phyloP scores from a whole-genome alignment of 2,888 invertebrate genomes.

The Chymomyza caudatula region DNA sequence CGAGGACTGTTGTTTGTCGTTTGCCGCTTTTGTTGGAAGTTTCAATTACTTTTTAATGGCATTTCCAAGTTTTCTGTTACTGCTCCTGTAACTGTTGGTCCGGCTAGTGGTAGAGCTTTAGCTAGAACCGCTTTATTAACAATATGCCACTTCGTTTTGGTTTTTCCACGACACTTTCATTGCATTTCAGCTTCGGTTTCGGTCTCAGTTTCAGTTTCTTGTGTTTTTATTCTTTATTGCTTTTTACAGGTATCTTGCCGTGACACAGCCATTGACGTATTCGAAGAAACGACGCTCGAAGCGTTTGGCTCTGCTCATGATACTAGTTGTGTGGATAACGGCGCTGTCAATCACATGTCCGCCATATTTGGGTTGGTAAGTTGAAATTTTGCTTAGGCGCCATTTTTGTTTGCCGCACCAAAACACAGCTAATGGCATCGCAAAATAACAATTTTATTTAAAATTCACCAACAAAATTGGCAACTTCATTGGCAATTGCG shows the following conservation, averaged over 20 bases:
- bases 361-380: slow-evolving; percentile 94
- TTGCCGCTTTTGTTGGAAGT: slow-evolving; percentile 59
- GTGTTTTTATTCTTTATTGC: slow-evolving; percentile 24
- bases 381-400: slow-evolving; percentile 12
- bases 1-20: not conserved
- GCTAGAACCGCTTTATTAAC: slow-evolving; percentile 56
- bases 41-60: slow-evolving; percentile 73
- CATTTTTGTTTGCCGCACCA: not conserved
- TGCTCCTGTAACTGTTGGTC: not conserved
- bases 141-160: slow-evolving; percentile 36
- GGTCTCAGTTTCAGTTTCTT: slow-evolving; percentile 20
- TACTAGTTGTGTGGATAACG: slow-evolving; percentile 92
- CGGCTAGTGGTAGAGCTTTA: slow-evolving; percentile 16
- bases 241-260: slow-evolving; percentile 87
- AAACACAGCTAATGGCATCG: not conserved
- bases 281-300: slow-evolving; percentile 92
- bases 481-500: not conserved
- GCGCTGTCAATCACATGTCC: slow-evolving; percentile 95
- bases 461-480: not conserved
- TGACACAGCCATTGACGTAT: slow-evolving; percentile 95
- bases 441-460: not conserved
- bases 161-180: not conserved
- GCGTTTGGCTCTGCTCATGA: slow-evolving; percentile 91
- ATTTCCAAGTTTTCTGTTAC: slow-evolving; percentile 58
- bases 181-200: slow-evolving; percentile 7